Evolutionary conservation across 2,888 invertebrate species (phyloP), one percentile per base, ranked within the genome.

Genomic region (Diabrotica balteata): DNA sequence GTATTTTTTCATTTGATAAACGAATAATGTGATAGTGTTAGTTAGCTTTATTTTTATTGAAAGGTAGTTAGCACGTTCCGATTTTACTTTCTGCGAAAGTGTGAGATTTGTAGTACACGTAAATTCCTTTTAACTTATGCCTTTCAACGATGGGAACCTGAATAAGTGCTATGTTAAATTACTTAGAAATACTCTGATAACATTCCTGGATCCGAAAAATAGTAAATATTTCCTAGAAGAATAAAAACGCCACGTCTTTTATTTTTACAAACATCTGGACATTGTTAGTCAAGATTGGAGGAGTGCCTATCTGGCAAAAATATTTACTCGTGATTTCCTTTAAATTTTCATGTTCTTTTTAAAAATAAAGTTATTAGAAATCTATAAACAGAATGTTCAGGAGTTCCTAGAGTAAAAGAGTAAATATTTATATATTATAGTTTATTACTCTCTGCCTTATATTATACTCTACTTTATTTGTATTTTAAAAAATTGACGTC

Each of bases 141-240:
- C 42, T 54, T 43, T 54, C 10, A 54, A 4, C 43, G 42, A 54
- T 43, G 54, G 11, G 42, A 54, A 54, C 54, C 7, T 54, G 11
- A 43, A 43, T 32, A 42, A 54, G 43, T 43, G 8, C 32, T 32
- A 42, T 54, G 43, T 42, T 7, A 17, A 43, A n/a, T 54, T 54
- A 54, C 54, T 32, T 43, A 45, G 55, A 57, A 44, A 44, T 11
- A 45, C 45, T 57, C 9, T 62, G 49, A 62, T 62, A 65, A 63
- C 70, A 67, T 70, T 66, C 70, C 59, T 55, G 66, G 68, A 70
- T 65, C 55, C 50, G 11, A 66, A 66, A 47, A 61, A 57, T 66
- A 66, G 66, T 66, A 66, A 66, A 66, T 66, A 66, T 55, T 66
- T 66, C 66, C 50, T 5, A 42, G 66, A 66, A 42, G 66, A 66